Evolutionary conservation across 2,888 invertebrate genomes (phyloP).

Genomic region (Leptopilina myrica): DNA sequence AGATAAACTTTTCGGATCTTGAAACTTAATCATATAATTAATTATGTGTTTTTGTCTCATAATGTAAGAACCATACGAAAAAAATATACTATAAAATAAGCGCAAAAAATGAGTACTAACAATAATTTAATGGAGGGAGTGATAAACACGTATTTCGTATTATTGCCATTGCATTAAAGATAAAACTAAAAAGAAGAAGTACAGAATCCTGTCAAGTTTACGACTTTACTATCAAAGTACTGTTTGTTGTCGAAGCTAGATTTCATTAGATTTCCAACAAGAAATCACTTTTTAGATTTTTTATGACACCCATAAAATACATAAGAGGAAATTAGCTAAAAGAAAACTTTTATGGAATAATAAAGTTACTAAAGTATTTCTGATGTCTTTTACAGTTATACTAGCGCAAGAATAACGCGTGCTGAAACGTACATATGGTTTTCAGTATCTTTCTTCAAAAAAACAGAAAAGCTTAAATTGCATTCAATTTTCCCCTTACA

Average conservation of each 20-base stretch:
- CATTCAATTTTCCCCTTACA: too few species aligned
- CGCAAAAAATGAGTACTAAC: conserved; percentile 31
- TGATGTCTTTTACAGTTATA: neutral
- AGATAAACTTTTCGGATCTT: conserved; percentile 35
- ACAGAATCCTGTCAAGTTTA: conserved; percentile 59
- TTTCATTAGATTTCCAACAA: conserved; percentile 46
- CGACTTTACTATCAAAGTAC: conserved; percentile 50
- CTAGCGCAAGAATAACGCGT: too few species aligned
- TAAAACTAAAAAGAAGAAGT: conserved; percentile 53
- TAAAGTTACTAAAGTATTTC: neutral
- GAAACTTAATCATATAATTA: conserved; percentile 58
- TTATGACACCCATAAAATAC: conserved; percentile 17
- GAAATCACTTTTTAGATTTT: conserved; percentile 17
- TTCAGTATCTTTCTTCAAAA: too few species aligned
- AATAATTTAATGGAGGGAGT: conserved; percentile 46
- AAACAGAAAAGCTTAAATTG: too few species aligned
- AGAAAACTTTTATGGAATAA: conserved; percentile 4
- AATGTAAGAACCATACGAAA: conserved; percentile 56
- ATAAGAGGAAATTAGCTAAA: conserved; percentile 14
- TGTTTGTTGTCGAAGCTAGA: conserved; percentile 43
- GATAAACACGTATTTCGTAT: conserved; percentile 51
- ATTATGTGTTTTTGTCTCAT: too few species aligned
- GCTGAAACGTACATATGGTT: too few species aligned
- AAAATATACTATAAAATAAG: conserved; percentile 50
- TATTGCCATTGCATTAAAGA: conserved; percentile 59